phyloP scores from a whole-genome alignment of 2,113 vertebrate species.

The Melanotaenia duboulayi region DNA sequence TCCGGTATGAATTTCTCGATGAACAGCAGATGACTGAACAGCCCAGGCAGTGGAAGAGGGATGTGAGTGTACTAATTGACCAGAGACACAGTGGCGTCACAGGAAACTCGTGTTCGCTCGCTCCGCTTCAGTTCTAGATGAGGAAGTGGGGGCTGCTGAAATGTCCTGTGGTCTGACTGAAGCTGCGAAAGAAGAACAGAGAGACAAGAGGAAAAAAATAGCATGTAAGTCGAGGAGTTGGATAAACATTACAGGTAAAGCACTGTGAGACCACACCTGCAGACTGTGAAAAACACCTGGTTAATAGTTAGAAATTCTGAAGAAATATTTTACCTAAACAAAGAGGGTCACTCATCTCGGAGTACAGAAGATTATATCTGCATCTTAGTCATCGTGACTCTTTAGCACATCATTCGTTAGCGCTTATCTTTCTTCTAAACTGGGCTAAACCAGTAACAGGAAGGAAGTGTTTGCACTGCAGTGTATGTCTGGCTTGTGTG shows the following conservation, averaged over 20 bases:
- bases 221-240: background rate
- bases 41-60: conserved; percentile 32
- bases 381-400: conserved; percentile 7
- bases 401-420: conserved; percentile 41
- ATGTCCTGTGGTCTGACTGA: conserved; percentile 70
- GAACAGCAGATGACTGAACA: conserved; percentile 7
- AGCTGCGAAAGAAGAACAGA: conserved; percentile 59
- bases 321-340: background rate
- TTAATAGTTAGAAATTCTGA: background rate
- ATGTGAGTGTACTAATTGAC: conserved; percentile 58
- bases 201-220: conserved; percentile 10
- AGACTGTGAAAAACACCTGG: background rate
- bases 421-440: conserved; percentile 77
- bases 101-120: conserved; percentile 65
- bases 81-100: conserved; percentile 68
- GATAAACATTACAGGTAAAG: conserved; percentile 16
- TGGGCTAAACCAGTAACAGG: conserved; percentile 78
- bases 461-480: conserved; percentile 77
- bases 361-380: conserved; percentile 10
- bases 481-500: conserved; percentile 41
- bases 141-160: conserved; percentile 74
- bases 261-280: conserved; percentile 21
- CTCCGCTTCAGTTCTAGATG: conserved; percentile 57
- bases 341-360: background rate
- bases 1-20: background rate